Evolutionary conservation across 37 sponge, comb jelly and placozoan genomes (phyloP), one percentile per base, ranked within the genome.

Genomic region (Ephydatia muelleri): DNA sequence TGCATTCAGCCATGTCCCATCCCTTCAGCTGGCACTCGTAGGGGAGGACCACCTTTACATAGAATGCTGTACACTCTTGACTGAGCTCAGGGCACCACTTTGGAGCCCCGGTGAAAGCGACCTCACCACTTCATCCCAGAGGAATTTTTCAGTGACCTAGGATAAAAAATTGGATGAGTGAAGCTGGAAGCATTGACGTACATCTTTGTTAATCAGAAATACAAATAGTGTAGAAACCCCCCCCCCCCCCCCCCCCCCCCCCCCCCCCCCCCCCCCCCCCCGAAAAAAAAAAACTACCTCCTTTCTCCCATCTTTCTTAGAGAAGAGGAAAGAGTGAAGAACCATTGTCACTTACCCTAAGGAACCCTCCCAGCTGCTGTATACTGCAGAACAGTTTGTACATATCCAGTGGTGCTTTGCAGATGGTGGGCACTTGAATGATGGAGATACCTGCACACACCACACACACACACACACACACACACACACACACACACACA

Each of bases 101-200:
- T 32, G 73, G 14, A 12, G 81, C 22, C 29, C 49, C 69, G n/a
- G 77, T 13, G 36, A 30, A 30, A 74, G 64, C 4, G 73, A 49
- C 40, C 80, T 83, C 67, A 89, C 21, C 3, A 89, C 84, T 27
- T 89, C 89, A 30, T 74, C 79, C 89, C 89, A 89, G 5, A 89
- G 65, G 19, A 73, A 57, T 69, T 89, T 89, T 36, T 89, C 84
- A 38, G 80, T 65, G 9, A 89, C 89, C 89, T 89, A 78, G 19
- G 39, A 47, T 21, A 12, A 48, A 29, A 26, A 68, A 12, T 8
- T 12, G 11, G 28, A 29, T 68, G 70, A 68, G 28, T 26, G 70
- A 3, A 68, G 11, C 70, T 68, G 29, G n/a, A n/a, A n/a, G n/a
- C n/a, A n/a, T n/a, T n/a, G n/a, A n/a, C n/a, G n/a, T n/a, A n/a